A percentile compares a stretch with the other conserved stretches of the same genome.
phyloP scores from a whole-genome alignment of 2,888 invertebrate species.

The Smittia aterrima region DNA sequence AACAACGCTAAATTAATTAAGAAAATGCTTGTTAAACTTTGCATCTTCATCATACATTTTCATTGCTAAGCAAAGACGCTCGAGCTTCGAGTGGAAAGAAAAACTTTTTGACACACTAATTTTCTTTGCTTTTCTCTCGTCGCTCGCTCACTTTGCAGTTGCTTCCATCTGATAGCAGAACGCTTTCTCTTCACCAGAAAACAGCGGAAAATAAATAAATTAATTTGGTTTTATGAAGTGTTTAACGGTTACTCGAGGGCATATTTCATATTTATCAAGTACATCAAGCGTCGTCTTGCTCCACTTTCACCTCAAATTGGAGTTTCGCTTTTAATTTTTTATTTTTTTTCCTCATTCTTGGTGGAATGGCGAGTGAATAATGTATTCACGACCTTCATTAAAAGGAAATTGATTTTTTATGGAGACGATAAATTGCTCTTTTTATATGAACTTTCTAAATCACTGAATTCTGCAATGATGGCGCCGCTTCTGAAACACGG shows the following conservation, averaged over 20 bases:
- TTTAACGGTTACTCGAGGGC: constrained; percentile 37
- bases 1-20: constrained; percentile 12
- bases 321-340: neutral
- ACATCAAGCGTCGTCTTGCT: neutral
- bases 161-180: neutral
- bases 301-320: neutral
- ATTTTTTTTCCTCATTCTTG: neutral
- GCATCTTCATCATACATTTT: constrained; percentile 8
- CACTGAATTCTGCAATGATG: neutral
- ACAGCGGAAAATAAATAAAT: constrained; percentile 29
- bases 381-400: constrained; percentile 40
- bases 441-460: neutral
- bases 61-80: neutral
- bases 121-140: neutral
- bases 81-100: neutral
- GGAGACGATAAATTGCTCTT: constrained; percentile 26
- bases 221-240: constrained; percentile 37
- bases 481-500: neutral
- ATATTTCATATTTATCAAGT: constrained; percentile 11
- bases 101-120: constrained; percentile 20
- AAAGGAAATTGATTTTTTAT: constrained; percentile 41
- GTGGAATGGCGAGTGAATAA: neutral
- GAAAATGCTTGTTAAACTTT: constrained; percentile 11
- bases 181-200: neutral
- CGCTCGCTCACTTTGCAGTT: constrained; percentile 2